Percentiles rank a stretch among this genome's conserved stretches.
These are phyloP conservation scores for Pardosa pseudoannulata DNA, from an alignment of 2,888 invertebrate species.

Conservation along the genomic window DNA sequence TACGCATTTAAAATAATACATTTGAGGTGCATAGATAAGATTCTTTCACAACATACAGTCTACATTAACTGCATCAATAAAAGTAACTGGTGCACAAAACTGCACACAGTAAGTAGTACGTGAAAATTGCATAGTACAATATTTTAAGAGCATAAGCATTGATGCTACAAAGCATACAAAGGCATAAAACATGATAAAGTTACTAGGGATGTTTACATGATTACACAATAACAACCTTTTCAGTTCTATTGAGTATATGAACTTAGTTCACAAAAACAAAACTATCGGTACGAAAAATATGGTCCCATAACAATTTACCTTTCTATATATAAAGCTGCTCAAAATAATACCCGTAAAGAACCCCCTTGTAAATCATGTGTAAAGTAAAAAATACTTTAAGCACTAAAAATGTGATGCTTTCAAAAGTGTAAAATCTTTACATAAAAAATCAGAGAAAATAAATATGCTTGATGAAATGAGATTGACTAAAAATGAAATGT, in stretches of 20 bases:
- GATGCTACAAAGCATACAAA: conserved; percentile 24
- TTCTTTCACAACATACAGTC: background rate
- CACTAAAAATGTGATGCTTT: conserved; percentile 17
- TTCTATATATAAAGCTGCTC: conserved; percentile 48
- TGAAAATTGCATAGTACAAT: conserved; percentile 57
- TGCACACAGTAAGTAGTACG: background rate
- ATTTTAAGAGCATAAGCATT: conserved; percentile 47
- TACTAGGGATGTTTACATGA: conserved; percentile 17
- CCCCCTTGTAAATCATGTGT: conserved; percentile 33
- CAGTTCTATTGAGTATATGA: background rate
- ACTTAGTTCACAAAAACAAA: conserved; percentile 7
- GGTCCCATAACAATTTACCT: conserved; percentile 35
- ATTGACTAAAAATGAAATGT: conserved; percentile 60
- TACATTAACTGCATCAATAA: background rate
- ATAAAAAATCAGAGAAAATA: conserved; percentile 54
- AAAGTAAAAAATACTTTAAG: conserved; percentile 41
- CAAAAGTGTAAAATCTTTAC: background rate
- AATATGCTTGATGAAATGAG: conserved; percentile 64
- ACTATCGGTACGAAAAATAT: conserved; percentile 18
- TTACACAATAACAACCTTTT: conserved; percentile 19
- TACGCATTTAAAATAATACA: conserved; percentile 1
- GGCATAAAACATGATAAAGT: conserved; percentile 18
- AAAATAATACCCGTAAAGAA: conserved; percentile 64
- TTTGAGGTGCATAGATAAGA: conserved; percentile 19
- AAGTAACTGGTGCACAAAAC: conserved; percentile 11